phyloP scores from a whole-genome alignment of 2,888 invertebrate genomes.

The Rotaria macrura region DNA sequence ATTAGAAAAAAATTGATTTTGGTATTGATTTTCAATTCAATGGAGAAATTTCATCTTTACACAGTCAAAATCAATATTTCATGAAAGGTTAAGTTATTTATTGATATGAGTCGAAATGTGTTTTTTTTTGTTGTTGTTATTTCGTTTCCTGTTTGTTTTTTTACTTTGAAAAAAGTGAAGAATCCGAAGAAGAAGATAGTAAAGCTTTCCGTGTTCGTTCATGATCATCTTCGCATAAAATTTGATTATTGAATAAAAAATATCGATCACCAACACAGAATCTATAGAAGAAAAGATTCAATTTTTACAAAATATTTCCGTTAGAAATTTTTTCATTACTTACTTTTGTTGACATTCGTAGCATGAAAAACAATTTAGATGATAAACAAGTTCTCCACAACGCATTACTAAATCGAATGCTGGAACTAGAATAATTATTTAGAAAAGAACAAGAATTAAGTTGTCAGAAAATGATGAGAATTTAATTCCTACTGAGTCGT shows the following conservation, averaged over 20 bases:
- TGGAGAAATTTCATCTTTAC: constrained; percentile 10
- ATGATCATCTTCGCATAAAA: constrained; percentile 83
- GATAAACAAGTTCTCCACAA: constrained; percentile 79
- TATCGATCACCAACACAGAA: constrained; percentile 88
- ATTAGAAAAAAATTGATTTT: constrained; percentile 30
- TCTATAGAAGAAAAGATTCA: constrained; percentile 53
- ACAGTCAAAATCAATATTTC: background rate
- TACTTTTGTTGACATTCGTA: constrained; percentile 87
- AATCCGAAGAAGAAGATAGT: background rate
- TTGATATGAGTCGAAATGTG: background rate
- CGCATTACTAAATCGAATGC: constrained; percentile 57
- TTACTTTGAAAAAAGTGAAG: background rate
- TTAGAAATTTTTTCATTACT: constrained; percentile 38
- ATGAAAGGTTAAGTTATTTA: background rate
- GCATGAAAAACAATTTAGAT: constrained; percentile 84
- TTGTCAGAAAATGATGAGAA: constrained; percentile 60
- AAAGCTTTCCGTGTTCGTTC: constrained; percentile 56
- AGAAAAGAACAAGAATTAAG: background rate
- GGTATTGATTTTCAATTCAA: constrained; percentile 31
- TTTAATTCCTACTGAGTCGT: constrained; percentile 83
- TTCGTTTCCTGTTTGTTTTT: background rate
- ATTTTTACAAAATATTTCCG: too few relatives aligned
- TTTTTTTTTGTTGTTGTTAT: background rate
- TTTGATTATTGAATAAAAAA: constrained; percentile 83
- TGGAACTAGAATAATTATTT: background rate